Percentiles rank a stretch among this genome's conserved stretches.
Conservation (phyloP, 2,888 invertebrate species). For the Hermodice carunculata region DNA sequence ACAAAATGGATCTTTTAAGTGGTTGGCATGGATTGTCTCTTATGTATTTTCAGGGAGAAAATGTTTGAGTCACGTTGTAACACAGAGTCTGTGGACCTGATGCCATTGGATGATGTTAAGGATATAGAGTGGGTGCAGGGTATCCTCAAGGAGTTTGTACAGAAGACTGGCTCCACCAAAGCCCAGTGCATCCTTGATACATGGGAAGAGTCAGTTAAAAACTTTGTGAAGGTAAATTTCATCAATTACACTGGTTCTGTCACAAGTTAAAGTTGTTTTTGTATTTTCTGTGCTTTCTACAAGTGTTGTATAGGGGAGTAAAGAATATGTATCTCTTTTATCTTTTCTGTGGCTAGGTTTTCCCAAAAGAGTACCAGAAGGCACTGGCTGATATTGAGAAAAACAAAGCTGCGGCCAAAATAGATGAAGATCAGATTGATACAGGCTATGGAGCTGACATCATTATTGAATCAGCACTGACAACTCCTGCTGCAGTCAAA, state of each 20-base stretch:
- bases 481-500: too few species aligned
- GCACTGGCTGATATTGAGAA: constrained; percentile 80
- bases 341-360: constrained; percentile 79
- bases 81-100: constrained; percentile 92
- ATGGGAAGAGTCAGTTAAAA: constrained; percentile 82
- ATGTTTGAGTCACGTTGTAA: constrained; percentile 78
- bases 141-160: constrained; percentile 86
- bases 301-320: too few species aligned
- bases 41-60: constrained; percentile 73
- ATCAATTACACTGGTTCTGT: neutral
- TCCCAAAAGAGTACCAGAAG: constrained; percentile 96
- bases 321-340: too few species aligned
- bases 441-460: constrained; percentile 46
- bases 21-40: neutral
- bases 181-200: constrained; percentile 83
- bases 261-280: neutral
- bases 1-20: too few species aligned
- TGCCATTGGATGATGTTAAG: constrained; percentile 82
- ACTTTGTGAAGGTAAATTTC: constrained; percentile 84
- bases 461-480: constrained; percentile 29
- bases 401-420: constrained; percentile 23
- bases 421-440: constrained; percentile 32
- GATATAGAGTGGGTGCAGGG: constrained; percentile 84
- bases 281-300: too few species aligned
- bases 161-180: constrained; percentile 89